phyloP scores from a whole-genome alignment of 2,797 vertebrate species.

The Enteromius unitaeniatus region DNA sequence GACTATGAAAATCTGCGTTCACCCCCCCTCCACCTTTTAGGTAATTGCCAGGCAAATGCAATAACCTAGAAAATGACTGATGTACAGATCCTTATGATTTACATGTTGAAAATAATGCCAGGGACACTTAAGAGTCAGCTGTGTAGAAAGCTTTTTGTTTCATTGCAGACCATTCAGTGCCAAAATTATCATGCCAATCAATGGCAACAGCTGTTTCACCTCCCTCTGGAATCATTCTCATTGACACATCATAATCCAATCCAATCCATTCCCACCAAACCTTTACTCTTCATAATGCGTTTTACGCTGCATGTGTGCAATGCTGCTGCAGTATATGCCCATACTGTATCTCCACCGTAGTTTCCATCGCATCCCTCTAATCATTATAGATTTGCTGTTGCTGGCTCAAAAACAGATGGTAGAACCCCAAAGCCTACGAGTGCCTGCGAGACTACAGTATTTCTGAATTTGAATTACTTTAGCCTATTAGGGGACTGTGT shows the following conservation, averaged over 20 bases:
- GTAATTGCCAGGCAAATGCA: neutral
- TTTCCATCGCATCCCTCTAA: constrained; percentile 57
- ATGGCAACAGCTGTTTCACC: constrained; percentile 28
- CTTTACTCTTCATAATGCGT: constrained; percentile 18
- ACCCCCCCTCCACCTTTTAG: neutral
- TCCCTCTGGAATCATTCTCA: constrained; percentile 23
- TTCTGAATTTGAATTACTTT: constrained; percentile 53
- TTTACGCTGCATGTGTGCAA: constrained; percentile 7
- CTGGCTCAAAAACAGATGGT: constrained; percentile 64
- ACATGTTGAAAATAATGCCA: constrained; percentile 24
- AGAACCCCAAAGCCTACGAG: constrained; percentile 33
- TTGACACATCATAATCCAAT: constrained; percentile 38
- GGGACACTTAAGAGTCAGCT: constrained; percentile 33
- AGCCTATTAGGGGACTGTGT: constrained; percentile 40
- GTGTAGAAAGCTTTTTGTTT: constrained; percentile 12
- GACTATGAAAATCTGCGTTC: constrained; percentile 5
- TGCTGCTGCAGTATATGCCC: neutral
- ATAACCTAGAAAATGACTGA: neutral
- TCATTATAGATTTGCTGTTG: constrained; percentile 56
- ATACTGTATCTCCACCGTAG: constrained; percentile 6
- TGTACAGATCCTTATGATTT: neutral
- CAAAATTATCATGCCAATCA: constrained; percentile 44
- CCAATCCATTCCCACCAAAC: constrained; percentile 27
- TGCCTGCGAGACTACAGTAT: constrained; percentile 45
- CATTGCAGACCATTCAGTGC: constrained; percentile 13